Evolutionary conservation across 2,888 invertebrate genomes (phyloP).

Genomic region (Acanthosepion pharaonis): DNA sequence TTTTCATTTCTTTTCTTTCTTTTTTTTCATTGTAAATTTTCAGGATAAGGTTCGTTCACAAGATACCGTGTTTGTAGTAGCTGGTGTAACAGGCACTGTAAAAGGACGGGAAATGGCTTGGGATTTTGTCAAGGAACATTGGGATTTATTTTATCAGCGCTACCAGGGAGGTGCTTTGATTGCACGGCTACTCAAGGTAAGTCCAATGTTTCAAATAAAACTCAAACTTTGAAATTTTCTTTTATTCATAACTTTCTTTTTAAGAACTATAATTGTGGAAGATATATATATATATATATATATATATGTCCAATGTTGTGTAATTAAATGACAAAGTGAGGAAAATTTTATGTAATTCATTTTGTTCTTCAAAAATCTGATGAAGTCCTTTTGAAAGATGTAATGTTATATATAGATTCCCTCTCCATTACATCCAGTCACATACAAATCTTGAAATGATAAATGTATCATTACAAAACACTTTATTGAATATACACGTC

Average conservation of each 20-base stretch:
- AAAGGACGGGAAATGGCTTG: conserved; percentile 90
- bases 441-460: too few species aligned
- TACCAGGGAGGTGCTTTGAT: conserved; percentile 88
- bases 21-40: conserved; percentile 53
- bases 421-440: too few species aligned
- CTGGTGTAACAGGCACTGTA: conserved; percentile 86
- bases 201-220: not conserved
- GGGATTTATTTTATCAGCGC: conserved; percentile 83
- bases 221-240: not conserved
- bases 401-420: too few species aligned
- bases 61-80: conserved; percentile 91
- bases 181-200: conserved; percentile 84
- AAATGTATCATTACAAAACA: too few species aligned
- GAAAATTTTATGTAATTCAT: too few species aligned
- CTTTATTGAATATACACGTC: too few species aligned
- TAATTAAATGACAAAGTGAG: too few species aligned
- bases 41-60: conserved; percentile 93
- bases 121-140: conserved; percentile 91
- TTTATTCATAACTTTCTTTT: not conserved
- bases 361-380: too few species aligned
- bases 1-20: not conserved
- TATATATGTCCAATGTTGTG: too few species aligned
- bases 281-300: too few species aligned
- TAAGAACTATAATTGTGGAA: too few species aligned
- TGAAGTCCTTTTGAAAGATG: too few species aligned